A percentile compares a stretch with the other conserved stretches of the same genome.
These are phyloP conservation scores for Tupaia chinensis DNA, from an alignment of 2,113 vertebrate species.

Conservation along the genomic window DNA sequence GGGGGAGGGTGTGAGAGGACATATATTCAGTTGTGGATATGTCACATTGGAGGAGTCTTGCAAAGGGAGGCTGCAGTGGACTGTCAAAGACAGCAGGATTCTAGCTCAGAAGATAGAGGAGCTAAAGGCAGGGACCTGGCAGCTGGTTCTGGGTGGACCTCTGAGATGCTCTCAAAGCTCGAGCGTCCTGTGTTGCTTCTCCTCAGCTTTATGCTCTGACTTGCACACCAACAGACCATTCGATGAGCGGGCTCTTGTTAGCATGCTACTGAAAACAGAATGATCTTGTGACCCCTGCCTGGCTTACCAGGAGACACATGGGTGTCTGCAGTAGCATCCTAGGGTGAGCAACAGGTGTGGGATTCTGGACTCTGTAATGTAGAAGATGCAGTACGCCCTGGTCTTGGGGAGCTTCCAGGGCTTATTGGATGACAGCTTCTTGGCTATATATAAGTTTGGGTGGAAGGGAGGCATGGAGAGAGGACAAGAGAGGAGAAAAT, in stretches of 20 bases:
- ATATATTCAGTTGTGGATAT: not conserved
- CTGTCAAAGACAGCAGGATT: not conserved
- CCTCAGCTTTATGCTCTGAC: not conserved
- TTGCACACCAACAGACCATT: conserved; percentile 3
- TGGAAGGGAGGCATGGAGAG: not conserved
- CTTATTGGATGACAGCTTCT: not conserved
- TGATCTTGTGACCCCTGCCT: not conserved
- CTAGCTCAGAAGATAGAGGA: not conserved
- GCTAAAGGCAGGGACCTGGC: not conserved
- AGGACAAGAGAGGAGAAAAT: not conserved
- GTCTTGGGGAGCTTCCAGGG: not conserved
- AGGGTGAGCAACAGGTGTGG: not conserved
- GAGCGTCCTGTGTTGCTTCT: not conserved
- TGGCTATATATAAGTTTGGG: not conserved
- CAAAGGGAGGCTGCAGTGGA: not conserved
- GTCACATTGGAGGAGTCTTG: not conserved
- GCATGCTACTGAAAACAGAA: not conserved
- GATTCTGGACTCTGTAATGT: not conserved
- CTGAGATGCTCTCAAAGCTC: not conserved
- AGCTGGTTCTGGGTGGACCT: not conserved
- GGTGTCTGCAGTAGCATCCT: not conserved
- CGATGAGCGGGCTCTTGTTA: not conserved
- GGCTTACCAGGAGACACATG: not conserved
- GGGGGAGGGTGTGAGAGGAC: not conserved
- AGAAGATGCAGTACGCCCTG: not conserved